A percentile compares a stretch with the other conserved stretches of the same genome.
phyloP scores from a whole-genome alignment of 2,113 vertebrate species.

The Saguinus midas region DNA sequence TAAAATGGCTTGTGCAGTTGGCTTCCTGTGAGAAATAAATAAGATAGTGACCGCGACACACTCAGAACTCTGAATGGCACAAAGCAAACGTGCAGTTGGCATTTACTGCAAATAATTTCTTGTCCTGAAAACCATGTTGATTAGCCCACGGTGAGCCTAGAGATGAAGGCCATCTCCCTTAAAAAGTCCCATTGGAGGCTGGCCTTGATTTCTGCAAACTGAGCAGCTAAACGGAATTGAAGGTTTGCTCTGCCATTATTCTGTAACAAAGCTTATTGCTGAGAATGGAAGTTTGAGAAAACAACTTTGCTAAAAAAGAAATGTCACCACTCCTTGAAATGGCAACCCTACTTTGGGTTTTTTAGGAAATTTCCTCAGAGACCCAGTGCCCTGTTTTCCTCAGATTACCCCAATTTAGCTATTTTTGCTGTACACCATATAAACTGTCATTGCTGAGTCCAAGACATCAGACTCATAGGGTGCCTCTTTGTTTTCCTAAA shows the following conservation, averaged over 20 bases:
- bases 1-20: rapidly evolving
- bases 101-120: rapidly evolving
- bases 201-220: neutral
- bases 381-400: neutral
- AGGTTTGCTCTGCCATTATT: neutral
- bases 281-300: neutral
- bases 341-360: neutral
- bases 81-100: rapidly evolving
- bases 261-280: neutral
- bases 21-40: too few relatives aligned
- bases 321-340: neutral
- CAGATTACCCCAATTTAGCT: neutral
- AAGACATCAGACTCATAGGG: rapidly evolving
- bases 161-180: neutral
- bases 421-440: rapidly evolving
- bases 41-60: rapidly evolving
- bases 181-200: rapidly evolving
- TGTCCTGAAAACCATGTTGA: neutral
- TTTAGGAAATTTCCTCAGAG: neutral
- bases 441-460: rapidly evolving
- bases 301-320: neutral
- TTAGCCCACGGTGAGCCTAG: neutral
- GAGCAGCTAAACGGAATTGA: rapidly evolving
- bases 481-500: rapidly evolving
- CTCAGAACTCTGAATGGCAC: too few relatives aligned